These are phyloP conservation scores for Lateolabrax maculatus DNA, from an alignment of 2,797 vertebrate species.

Conservation along the genomic window DNA sequence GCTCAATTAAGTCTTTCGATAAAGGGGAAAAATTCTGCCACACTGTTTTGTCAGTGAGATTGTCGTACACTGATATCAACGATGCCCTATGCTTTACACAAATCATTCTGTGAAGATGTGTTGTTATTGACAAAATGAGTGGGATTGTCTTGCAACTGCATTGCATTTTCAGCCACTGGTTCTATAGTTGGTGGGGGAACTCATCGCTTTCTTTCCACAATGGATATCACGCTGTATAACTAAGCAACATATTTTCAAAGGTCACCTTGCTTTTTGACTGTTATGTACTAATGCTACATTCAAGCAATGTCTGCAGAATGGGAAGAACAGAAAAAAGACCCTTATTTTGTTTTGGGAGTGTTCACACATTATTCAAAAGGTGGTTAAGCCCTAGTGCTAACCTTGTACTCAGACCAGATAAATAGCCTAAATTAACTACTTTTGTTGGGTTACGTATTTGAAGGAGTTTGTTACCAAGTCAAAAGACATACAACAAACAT, in stretches of 20 bases:
- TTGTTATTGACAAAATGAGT: not conserved
- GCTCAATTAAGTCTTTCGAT: not conserved
- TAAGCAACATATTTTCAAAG: not conserved
- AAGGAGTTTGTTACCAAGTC: not conserved
- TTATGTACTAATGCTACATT: not conserved
- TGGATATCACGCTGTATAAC: not conserved
- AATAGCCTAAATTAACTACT: not conserved
- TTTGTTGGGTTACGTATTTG: not conserved
- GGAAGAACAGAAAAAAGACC: not conserved
- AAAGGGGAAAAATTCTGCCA: not conserved
- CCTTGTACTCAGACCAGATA: not conserved
- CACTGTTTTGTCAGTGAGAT: not conserved
- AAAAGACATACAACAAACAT: not conserved
- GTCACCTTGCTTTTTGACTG: not conserved
- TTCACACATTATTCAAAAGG: not conserved
- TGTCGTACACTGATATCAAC: not conserved
- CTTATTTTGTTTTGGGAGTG: not conserved
- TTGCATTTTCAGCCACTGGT: not conserved
- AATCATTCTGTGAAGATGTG: not conserved
- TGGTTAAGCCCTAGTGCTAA: not conserved
- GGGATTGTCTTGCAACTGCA: not conserved
- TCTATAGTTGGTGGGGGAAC: not conserved
- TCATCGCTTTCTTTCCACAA: not conserved
- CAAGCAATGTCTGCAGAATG: not conserved
- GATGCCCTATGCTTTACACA: not conserved